Evolutionary conservation across 2,888 invertebrate species (phyloP), one percentile per base, ranked within the genome.

Genomic region (Yponomeuta evonymella): DNA sequence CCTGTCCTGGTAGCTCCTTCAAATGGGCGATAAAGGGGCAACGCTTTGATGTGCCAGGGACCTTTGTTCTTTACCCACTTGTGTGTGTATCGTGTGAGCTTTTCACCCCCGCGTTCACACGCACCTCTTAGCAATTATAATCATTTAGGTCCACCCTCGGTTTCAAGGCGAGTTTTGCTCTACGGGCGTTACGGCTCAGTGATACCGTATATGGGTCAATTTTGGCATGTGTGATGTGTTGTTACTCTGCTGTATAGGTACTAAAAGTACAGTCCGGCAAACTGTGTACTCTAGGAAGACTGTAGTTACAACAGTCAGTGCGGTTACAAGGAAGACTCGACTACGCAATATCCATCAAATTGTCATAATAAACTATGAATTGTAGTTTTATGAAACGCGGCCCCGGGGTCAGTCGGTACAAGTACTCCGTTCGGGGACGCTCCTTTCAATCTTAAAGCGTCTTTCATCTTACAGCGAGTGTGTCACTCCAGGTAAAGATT

Each of bases 101-200:
- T 81, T 78, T 79, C 81, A 75, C 80, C 81, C 79, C 80, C 78
- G 75, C 76, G 79, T 86, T 88, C 86, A 82, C 86, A 88, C 83
- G 85, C 79, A 81, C 76, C 72, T 30, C 69, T 69, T 63, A 62
- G 33, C 58, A 71, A 65, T 73, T 67, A 72, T 67, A 70, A 66
- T 43, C 6, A 43, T 71, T 58, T 29, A 43, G 66, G 66, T 67
- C 68, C 71, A 69, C 72, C 69, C 63, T 71, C 69, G 70, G 67
- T 70, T 69, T 12, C 48, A 64, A 67, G 33, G 72, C 70, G 71
- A 51, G 51, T 51, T 15, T 15, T 58, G 51, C 51, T 58, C 51
- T 58, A 58, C 33, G 11, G 70, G 69, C 66, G 71, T 71, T 70
- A 71, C 71, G 48, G 71, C 64, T 73, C 73, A 69, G 29, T 71